phyloP scores from a whole-genome alignment of 2,888 invertebrate species.

The Parnassius orleans region DNA sequence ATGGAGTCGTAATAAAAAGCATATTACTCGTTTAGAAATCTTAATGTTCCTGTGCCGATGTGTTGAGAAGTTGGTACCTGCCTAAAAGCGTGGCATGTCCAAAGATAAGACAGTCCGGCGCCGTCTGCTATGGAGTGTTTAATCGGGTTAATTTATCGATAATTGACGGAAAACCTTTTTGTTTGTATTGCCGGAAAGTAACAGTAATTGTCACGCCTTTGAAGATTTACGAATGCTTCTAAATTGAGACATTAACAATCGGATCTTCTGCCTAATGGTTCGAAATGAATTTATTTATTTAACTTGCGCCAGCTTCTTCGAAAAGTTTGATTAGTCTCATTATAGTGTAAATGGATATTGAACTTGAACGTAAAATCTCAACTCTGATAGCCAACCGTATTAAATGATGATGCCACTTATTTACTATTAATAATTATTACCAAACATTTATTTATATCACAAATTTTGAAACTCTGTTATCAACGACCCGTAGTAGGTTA shows the following conservation, averaged over 20 bases:
- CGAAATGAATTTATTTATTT: conserved; percentile 79
- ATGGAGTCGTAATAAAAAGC: conserved; percentile 66
- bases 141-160: conserved; percentile 82
- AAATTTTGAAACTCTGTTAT: conserved; percentile 1
- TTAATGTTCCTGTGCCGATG: conserved; percentile 59
- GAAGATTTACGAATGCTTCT: conserved; percentile 81
- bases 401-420: conserved; percentile 18
- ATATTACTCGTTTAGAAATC: conserved; percentile 73
- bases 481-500: not conserved
- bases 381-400: conserved; percentile 21
- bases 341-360: conserved; percentile 43
- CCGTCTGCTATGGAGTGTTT: conserved; percentile 74
- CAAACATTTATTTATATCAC: conserved; percentile 21
- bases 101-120: conserved; percentile 74
- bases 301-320: conserved; percentile 66
- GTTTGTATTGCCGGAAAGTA: conserved; percentile 80
- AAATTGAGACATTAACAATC: conserved; percentile 81
- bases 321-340: conserved; percentile 58
- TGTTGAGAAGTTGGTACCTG: conserved; percentile 68
- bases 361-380: conserved; percentile 43
- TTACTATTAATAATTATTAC: conserved; percentile 16
- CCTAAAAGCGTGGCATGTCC: conserved; percentile 79
- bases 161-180: conserved; percentile 81
- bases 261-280: conserved; percentile 80
- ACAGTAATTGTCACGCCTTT: conserved; percentile 82